Evolutionary conservation across 2,113 vertebrate genomes (phyloP).

Genomic region (Hemicordylus capensis): DNA sequence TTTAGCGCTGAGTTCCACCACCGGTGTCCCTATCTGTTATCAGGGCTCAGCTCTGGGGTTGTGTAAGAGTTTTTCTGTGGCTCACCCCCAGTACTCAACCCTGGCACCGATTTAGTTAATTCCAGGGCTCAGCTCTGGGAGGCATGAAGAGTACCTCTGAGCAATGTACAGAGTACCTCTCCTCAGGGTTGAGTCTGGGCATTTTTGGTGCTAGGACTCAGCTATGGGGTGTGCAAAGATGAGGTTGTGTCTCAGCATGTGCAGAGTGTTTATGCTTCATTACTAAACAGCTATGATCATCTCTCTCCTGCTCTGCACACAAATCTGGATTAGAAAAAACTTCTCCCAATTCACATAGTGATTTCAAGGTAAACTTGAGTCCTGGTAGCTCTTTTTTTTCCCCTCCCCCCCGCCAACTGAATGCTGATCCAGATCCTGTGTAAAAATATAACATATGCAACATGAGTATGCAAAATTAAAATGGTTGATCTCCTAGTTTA

Average conservation of each 20-base stretch:
- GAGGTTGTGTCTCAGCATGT: neutral
- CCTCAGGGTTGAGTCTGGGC: too few species aligned
- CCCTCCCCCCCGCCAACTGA: too few species aligned
- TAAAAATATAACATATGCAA: neutral
- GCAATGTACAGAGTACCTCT: too few species aligned
- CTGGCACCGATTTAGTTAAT: neutral
- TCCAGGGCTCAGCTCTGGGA: neutral
- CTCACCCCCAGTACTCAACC: neutral
- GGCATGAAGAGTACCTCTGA: neutral
- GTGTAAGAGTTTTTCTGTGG: too few species aligned
- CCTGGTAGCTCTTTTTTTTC: neutral
- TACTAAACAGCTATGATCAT: neutral
- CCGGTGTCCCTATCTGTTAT: neutral
- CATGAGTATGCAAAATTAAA: neutral
- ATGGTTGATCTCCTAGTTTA: neutral
- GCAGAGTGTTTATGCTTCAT: neutral
- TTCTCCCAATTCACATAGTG: too few species aligned
- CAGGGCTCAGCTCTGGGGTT: neutral
- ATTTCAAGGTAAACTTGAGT: too few species aligned
- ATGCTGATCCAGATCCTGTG: neutral
- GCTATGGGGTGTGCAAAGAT: neutral
- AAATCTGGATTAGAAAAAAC: neutral
- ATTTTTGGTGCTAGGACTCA: neutral
- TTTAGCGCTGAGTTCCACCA: too few species aligned
- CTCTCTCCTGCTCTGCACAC: neutral